A percentile compares a stretch with the other conserved stretches of the same genome.
Conservation (phyloP, 1,140 invertebrate genomes). For the Amphibalanus amphitrite region DNA sequence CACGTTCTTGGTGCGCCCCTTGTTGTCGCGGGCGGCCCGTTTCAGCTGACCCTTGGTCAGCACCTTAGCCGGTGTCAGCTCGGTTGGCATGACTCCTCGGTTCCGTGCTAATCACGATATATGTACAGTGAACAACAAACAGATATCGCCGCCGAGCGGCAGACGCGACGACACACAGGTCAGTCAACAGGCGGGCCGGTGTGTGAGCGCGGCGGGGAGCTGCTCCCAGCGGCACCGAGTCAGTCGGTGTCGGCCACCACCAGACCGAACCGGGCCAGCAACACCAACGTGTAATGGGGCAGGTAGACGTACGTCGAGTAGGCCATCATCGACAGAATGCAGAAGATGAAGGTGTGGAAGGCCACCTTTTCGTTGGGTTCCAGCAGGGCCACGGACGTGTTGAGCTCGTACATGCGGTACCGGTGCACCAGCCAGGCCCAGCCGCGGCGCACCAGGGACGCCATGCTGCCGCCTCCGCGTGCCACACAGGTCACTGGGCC, state of each 20-base stretch:
- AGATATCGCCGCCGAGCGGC: background rate
- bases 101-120: no score
- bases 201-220: background rate
- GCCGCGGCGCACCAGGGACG: background rate
- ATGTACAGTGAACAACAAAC: no score
- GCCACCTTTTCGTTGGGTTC: slow-evolving; percentile 16
- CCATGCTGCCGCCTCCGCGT: background rate
- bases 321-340: slow-evolving; percentile 15
- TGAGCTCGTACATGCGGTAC: slow-evolving; percentile 17
- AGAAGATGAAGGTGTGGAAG: slow-evolving; percentile 16
- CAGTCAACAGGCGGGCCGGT: background rate
- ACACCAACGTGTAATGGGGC: slow-evolving; percentile 16
- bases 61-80: background rate
- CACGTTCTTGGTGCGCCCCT: background rate
- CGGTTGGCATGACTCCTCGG: background rate
- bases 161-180: background rate
- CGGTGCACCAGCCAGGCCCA: slow-evolving; percentile 6
- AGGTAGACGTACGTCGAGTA: slow-evolving; percentile 18
- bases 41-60: background rate
- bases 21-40: background rate
- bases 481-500: background rate
- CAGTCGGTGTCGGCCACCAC: background rate
- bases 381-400: slow-evolving; percentile 17
- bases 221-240: background rate
- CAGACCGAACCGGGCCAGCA: slow-evolving; percentile 17